These are phyloP conservation scores for Ormyrus pomaceus DNA, from an alignment of 2,888 invertebrate genomes.

Conservation along the genomic window DNA sequence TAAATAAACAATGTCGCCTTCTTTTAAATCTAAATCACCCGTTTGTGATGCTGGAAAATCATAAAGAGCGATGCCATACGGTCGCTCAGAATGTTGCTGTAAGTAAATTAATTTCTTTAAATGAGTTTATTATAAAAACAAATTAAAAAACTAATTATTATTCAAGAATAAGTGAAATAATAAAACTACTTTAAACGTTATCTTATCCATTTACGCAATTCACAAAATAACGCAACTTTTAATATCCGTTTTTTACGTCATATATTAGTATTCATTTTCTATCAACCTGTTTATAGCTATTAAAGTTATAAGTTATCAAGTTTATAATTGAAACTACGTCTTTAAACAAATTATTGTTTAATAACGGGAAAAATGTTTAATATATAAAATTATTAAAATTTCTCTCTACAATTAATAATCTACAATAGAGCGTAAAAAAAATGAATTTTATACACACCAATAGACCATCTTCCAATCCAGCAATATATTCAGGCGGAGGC, in stretches of 20 bases:
- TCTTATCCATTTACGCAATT: no score
- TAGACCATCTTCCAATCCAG: conserved; percentile 63
- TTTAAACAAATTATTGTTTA: no score
- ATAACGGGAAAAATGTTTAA: no score
- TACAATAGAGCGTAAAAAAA: no score
- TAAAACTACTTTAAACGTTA: background rate
- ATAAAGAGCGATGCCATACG: conserved; percentile 87
- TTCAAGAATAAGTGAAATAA: background rate
- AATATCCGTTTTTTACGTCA: no score
- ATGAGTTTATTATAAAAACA: background rate
- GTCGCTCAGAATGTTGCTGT: conserved; percentile 72
- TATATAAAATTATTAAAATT: no score
- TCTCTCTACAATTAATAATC: no score
- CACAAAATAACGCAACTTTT: no score
- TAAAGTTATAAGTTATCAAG: no score
- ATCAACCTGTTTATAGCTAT: no score
- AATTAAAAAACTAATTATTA: background rate
- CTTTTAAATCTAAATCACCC: conserved; percentile 88
- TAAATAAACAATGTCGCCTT: conserved; percentile 85
- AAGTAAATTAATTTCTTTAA: conserved; percentile 29
- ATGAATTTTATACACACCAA: conserved; percentile 58
- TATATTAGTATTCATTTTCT: no score
- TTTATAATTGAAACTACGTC: no score
- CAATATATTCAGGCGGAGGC: conserved; percentile 78
- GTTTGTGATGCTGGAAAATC: conserved; percentile 86